Conservation (phyloP, 2,888 invertebrate species). For the Archips crataeganus region DNA sequence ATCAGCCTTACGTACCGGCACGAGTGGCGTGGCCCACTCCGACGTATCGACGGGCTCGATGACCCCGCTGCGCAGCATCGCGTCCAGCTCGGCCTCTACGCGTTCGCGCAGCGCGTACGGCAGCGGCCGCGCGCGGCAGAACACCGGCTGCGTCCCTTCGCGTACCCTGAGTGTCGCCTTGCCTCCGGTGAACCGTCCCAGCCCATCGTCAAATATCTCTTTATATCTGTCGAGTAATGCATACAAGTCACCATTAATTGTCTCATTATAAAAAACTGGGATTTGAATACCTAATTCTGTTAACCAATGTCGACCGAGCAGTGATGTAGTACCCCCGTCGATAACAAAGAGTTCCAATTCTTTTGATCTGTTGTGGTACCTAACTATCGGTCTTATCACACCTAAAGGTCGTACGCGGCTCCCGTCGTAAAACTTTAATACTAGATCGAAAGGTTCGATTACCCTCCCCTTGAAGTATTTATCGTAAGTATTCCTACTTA, state of each 20-base stretch:
- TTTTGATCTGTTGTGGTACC: too few relatives aligned
- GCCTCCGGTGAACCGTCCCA: not conserved
- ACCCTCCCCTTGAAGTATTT: too few relatives aligned
- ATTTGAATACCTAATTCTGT: not conserved
- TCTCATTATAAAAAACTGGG: not conserved
- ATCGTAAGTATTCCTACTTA: too few relatives aligned
- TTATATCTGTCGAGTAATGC: not conserved
- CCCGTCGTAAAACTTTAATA: too few relatives aligned
- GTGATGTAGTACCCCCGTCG: not conserved
- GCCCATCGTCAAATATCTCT: not conserved
- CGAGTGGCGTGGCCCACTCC: not conserved
- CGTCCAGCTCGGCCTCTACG: not conserved
- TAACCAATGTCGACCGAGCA: not conserved
- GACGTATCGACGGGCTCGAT: constrained; percentile 27
- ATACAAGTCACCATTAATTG: not conserved
- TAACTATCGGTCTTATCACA: too few relatives aligned
- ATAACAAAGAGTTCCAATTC: too few relatives aligned
- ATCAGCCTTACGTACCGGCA: not conserved
- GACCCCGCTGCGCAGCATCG: constrained; percentile 49
- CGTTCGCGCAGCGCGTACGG: not conserved
- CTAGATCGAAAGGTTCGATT: too few relatives aligned
- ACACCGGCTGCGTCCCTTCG: not conserved
- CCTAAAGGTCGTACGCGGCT: too few relatives aligned
- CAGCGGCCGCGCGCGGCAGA: not conserved
- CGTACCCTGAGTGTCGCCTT: not conserved